These are phyloP conservation scores for Dendrolimus houi DNA, from an alignment of 2,888 invertebrate genomes.

Conservation along the genomic window DNA sequence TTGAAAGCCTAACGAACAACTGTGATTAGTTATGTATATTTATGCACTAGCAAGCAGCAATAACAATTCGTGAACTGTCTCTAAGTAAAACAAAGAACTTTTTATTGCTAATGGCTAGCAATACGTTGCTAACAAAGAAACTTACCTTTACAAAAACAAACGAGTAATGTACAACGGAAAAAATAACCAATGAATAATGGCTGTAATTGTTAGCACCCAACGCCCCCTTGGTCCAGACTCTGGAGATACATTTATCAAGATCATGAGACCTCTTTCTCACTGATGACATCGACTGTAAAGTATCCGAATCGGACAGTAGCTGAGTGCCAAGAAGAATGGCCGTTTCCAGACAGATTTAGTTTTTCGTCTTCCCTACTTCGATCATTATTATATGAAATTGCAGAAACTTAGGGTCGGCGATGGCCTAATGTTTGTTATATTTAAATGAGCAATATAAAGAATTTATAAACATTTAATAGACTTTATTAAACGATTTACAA, in stretches of 20 bases:
- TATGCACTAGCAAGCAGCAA: too few relatives aligned
- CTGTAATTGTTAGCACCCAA: slow-evolving; percentile 18
- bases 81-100: too few relatives aligned
- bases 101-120: too few relatives aligned
- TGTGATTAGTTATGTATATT: too few relatives aligned
- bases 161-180: background rate
- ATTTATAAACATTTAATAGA: too few relatives aligned
- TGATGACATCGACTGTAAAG: slow-evolving; percentile 15
- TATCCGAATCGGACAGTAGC: background rate
- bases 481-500: too few relatives aligned
- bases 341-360: background rate
- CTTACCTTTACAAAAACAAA: slow-evolving; percentile 12
- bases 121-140: background rate
- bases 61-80: too few relatives aligned
- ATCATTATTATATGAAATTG: too few relatives aligned
- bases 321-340: background rate
- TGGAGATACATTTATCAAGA: slow-evolving; percentile 29
- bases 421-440: too few relatives aligned
- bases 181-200: slow-evolving; percentile 19
- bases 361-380: background rate
- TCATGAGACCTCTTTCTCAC: slow-evolving; percentile 23
- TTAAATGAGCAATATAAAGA: too few relatives aligned
- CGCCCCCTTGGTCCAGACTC: slow-evolving; percentile 2
- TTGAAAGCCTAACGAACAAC: too few relatives aligned
- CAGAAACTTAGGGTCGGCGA: too few relatives aligned